phyloP scores from a whole-genome alignment of 2,797 vertebrate genomes.

The Siniperca scherzeri region DNA sequence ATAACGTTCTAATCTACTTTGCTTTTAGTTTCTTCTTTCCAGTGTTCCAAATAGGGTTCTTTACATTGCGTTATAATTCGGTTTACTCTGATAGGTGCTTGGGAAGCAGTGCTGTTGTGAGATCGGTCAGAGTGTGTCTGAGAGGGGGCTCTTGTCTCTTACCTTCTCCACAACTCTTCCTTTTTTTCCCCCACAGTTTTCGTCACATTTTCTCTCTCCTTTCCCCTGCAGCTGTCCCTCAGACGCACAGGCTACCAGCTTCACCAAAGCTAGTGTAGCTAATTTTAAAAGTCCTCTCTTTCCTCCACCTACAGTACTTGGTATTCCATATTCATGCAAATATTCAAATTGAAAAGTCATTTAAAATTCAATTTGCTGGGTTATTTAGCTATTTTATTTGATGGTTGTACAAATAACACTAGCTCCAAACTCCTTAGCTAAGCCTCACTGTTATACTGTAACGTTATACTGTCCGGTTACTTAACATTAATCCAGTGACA shows the following conservation, averaged over 20 bases:
- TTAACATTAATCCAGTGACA: not conserved
- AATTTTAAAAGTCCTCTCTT: not conserved
- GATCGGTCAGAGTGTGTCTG: no score
- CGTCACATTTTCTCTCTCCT: not conserved
- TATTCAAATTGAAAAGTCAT: not conserved
- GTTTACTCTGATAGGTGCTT: no score
- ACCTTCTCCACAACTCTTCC: not conserved
- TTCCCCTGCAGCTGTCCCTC: not conserved
- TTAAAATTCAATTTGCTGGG: not conserved
- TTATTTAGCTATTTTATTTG: not conserved
- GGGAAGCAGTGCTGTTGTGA: no score
- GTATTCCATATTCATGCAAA: not conserved
- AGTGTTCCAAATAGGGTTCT: no score
- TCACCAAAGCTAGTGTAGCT: not conserved
- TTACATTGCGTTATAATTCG: no score
- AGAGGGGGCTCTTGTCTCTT: not conserved
- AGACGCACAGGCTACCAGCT: not conserved
- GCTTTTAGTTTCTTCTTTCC: no score
- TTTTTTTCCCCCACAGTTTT: not conserved
- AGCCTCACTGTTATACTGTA: no score
- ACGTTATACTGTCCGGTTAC: not conserved
- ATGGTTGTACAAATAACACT: not conserved
- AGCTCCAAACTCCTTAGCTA: not conserved
- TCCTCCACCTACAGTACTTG: not conserved
- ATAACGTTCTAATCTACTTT: no score